A percentile compares a stretch with the other conserved stretches of the same genome.
These are phyloP conservation scores for Nymphicus hollandicus DNA, from an alignment of 2,113 vertebrate genomes.

Conservation along the genomic window DNA sequence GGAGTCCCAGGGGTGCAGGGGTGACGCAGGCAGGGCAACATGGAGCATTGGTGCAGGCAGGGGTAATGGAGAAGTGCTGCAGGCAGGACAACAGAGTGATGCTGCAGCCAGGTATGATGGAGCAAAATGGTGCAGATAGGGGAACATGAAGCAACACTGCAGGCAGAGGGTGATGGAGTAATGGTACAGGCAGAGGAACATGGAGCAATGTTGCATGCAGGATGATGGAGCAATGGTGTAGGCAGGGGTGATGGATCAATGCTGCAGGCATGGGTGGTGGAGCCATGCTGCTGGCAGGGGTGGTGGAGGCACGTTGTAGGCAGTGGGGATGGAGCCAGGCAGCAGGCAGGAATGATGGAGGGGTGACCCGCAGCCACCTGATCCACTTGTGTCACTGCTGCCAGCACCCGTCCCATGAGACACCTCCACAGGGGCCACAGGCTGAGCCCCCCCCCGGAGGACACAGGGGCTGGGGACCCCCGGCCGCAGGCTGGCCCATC, in stretches of 20 bases:
- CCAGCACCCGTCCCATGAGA: not conserved
- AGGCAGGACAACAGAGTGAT: not conserved
- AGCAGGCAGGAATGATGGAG: rapidly evolving
- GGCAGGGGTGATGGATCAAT: not conserved
- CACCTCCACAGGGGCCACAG: not conserved
- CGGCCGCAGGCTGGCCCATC: not conserved
- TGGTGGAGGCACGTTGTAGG: not conserved
- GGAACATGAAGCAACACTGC: too few species aligned
- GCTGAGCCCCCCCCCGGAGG: not conserved
- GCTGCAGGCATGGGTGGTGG: not conserved
- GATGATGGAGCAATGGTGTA: rapidly evolving
- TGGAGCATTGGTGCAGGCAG: not conserved
- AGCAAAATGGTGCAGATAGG: not conserved
- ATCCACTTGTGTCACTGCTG: not conserved
- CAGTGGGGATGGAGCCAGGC: rapidly evolving
- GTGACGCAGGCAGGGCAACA: not conserved
- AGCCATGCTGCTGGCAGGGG: not conserved
- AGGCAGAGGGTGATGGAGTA: not conserved
- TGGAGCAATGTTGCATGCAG: not conserved
- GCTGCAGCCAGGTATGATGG: not conserved
- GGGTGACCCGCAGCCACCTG: not conserved
- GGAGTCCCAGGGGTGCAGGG: not conserved
- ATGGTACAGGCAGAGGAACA: not conserved
- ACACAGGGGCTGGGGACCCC: not conserved
- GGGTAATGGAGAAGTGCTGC: not conserved